Evolutionary conservation across 2,113 vertebrate genomes (phyloP).

Genomic region (Motacilla alba): DNA sequence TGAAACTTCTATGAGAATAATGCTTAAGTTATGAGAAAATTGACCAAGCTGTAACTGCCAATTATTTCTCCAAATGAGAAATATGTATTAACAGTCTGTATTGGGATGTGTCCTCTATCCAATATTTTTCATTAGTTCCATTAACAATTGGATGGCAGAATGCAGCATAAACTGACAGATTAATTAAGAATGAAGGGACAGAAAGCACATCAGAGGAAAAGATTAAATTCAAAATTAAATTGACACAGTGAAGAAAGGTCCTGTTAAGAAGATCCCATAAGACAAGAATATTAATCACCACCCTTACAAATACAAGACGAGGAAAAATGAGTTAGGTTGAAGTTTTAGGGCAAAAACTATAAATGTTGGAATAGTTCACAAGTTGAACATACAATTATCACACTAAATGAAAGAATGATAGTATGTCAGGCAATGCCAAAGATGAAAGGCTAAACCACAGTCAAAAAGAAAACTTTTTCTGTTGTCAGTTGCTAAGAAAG

Average conservation of each 20-base stretch:
- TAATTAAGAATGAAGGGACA: neutral
- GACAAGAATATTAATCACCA: neutral
- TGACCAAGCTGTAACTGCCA: neutral
- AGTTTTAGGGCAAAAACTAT: neutral
- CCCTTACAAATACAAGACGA: neutral
- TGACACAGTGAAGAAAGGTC: neutral
- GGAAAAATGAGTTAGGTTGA: neutral
- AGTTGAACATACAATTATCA: neutral
- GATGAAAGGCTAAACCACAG: neutral
- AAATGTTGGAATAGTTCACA: neutral
- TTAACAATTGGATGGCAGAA: neutral
- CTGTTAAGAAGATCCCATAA: neutral
- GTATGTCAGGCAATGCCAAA: neutral
- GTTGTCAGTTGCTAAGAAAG: neutral
- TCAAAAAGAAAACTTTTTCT: neutral
- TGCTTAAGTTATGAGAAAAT: neutral
- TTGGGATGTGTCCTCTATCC: neutral
- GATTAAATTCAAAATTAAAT: slow-evolving; percentile 11
- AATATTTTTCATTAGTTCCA: neutral
- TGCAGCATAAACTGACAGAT: neutral
- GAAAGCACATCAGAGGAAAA: neutral
- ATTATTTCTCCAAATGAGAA: neutral
- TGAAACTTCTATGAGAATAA: neutral
- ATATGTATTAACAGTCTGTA: neutral
- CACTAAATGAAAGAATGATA: neutral